Evolutionary conservation across 2,888 invertebrate genomes (phyloP).

Genomic region (Monochamus alternatus): DNA sequence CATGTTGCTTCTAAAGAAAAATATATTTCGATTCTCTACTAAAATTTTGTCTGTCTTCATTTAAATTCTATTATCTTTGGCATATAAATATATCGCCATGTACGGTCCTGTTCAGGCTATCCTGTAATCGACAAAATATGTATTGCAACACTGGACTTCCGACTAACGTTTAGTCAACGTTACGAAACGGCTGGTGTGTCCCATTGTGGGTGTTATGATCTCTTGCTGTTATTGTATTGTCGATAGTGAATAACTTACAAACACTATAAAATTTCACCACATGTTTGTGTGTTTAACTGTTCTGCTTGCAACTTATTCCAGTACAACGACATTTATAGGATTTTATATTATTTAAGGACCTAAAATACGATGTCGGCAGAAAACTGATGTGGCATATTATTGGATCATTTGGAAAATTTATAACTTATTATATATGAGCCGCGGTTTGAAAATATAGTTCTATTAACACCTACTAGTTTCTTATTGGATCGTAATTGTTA

Average conservation of each 20-base stretch:
- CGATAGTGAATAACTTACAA: constrained; percentile 34
- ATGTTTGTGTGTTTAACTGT: constrained; percentile 26
- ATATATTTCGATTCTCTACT: too few relatives aligned
- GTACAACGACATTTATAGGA: constrained; percentile 23
- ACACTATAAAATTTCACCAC: constrained; percentile 42
- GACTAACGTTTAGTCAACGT: constrained; percentile 40
- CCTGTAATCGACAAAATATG: constrained; percentile 40
- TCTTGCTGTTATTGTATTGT: constrained; percentile 38
- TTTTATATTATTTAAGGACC: constrained; percentile 24
- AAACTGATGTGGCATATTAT: constrained; percentile 7
- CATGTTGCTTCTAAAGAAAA: too few relatives aligned
- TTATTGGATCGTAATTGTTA: not conserved
- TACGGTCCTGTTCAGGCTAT: constrained; percentile 35
- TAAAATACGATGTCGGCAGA: constrained; percentile 19
- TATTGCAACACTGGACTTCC: constrained; percentile 39
- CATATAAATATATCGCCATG: too few relatives aligned
- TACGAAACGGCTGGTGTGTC: constrained; percentile 33
- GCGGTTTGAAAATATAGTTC: not conserved
- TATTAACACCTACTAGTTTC: not conserved
- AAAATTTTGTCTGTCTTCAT: too few relatives aligned
- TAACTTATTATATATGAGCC: not conserved
- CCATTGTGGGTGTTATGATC: constrained; percentile 40
- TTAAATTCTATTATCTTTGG: too few relatives aligned
- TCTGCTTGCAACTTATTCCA: constrained; percentile 13
- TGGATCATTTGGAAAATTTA: constrained; percentile 14